Evolutionary conservation across 2,113 vertebrate species (phyloP).

Genomic region (Corythoichthys intestinalis): DNA sequence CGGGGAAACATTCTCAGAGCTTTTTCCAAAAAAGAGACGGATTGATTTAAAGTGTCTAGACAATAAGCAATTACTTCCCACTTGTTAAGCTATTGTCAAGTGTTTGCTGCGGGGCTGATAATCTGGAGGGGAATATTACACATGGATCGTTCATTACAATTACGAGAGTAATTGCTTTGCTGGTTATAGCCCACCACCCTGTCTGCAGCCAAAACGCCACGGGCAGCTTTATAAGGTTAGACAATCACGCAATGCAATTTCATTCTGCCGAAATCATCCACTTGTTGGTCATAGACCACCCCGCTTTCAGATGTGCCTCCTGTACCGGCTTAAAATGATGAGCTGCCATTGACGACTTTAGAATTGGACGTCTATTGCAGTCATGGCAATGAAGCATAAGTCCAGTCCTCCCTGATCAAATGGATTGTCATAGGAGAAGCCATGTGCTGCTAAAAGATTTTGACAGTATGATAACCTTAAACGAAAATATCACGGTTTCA

Average conservation of each 20-base stretch:
- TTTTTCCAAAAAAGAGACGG: slow-evolving; percentile 56
- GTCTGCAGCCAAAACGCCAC: slow-evolving; percentile 37
- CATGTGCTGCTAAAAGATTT: no score
- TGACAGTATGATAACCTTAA: no score
- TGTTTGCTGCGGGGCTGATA: slow-evolving; percentile 61
- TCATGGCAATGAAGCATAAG: no score
- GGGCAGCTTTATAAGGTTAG: slow-evolving; percentile 48
- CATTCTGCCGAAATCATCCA: slow-evolving; percentile 27
- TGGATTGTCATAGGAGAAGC: no score
- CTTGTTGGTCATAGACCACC: slow-evolving; percentile 3
- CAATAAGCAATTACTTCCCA: slow-evolving; percentile 69
- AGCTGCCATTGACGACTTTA: no score
- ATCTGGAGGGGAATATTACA: slow-evolving; percentile 69
- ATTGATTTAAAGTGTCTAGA: slow-evolving; percentile 56
- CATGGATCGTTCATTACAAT: slow-evolving; percentile 66
- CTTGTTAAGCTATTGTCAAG: slow-evolving; percentile 66
- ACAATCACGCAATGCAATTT: slow-evolving; percentile 45
- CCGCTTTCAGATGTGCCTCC: slow-evolving; percentile 14
- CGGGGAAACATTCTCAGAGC: slow-evolving; percentile 37
- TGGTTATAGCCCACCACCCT: slow-evolving; percentile 39
- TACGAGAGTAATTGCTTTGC: slow-evolving; percentile 54
- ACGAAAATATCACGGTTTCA: no score
- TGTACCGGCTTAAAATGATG: neutral
- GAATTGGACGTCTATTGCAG: no score
- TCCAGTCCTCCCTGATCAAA: no score